Conservation (phyloP, 1,140 invertebrate genomes). For the Anthonomus grandis region DNA sequence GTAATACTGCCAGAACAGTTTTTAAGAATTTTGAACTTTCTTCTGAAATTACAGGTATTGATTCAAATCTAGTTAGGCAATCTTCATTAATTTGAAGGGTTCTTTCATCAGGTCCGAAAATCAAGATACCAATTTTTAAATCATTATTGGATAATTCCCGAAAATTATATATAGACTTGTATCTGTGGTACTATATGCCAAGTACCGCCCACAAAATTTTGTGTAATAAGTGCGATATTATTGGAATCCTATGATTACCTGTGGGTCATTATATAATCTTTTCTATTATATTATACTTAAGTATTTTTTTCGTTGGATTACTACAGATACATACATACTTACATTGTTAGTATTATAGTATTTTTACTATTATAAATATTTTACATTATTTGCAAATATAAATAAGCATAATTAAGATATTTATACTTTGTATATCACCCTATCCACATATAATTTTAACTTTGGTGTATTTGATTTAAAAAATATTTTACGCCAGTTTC, state of each 20-base stretch:
- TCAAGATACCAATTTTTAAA: background rate
- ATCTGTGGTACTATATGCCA: conserved; percentile 5
- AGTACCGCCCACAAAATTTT: background rate
- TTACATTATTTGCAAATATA: too few species aligned
- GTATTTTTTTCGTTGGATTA: too few species aligned
- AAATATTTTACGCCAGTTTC: too few species aligned
- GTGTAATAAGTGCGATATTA: background rate
- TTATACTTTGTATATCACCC: too few species aligned
- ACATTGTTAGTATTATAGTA: too few species aligned
- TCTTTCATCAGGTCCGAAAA: background rate
- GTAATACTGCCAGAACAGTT: background rate
- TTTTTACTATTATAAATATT: too few species aligned
- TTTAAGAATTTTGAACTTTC: background rate
- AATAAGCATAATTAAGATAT: too few species aligned
- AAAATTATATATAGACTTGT: background rate
- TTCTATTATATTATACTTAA: too few species aligned
- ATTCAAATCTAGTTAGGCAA: conserved; percentile 1
- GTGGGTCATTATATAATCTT: too few species aligned
- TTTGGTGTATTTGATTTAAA: too few species aligned
- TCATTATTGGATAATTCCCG: background rate
- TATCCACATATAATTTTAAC: too few species aligned
- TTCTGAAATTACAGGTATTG: conserved; percentile 4
- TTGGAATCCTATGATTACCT: background rate
- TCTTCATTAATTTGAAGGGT: background rate
- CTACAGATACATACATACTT: too few species aligned